Evolutionary conservation across 2,888 invertebrate species (phyloP).

Genomic region (Orthosia gothica): DNA sequence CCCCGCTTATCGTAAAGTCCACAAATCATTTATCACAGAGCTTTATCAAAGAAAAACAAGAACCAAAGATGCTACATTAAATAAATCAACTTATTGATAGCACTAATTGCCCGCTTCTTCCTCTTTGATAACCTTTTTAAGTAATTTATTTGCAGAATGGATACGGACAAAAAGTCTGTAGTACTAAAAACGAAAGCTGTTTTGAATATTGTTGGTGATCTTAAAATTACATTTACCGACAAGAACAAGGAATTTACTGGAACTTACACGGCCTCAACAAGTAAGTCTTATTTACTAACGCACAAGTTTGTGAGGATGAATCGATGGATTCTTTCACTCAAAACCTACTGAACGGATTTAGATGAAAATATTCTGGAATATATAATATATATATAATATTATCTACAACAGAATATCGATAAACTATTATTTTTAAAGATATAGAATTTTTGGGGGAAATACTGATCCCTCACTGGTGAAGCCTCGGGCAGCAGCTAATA

Average conservation of each 20-base stretch:
- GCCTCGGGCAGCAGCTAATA: constrained; percentile 16
- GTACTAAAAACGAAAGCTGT: constrained; percentile 79
- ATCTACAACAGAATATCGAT: too few relatives aligned
- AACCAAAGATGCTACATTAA: constrained; percentile 27
- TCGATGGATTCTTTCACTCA: too few relatives aligned
- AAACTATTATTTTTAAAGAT: too few relatives aligned
- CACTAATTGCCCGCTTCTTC: constrained; percentile 49
- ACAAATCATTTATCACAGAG: constrained; percentile 17
- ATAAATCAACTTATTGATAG: constrained; percentile 33
- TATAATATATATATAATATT: too few relatives aligned
- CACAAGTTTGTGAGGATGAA: too few relatives aligned
- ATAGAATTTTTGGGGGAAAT: too few relatives aligned
- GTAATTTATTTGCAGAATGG: constrained; percentile 76
- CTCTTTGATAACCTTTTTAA: constrained; percentile 36
- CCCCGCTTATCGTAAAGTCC: constrained; percentile 8
- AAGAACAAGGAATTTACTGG: constrained; percentile 75
- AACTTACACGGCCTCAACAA: constrained; percentile 74
- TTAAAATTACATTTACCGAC: constrained; percentile 72
- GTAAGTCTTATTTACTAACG: constrained; percentile 70
- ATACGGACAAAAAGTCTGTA: constrained; percentile 77
- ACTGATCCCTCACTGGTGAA: too few relatives aligned
- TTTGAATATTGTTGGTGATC: constrained; percentile 74
- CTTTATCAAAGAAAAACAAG: constrained; percentile 41
- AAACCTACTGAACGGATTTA: too few relatives aligned
- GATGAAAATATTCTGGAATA: too few relatives aligned